Evolutionary conservation across 2,888 invertebrate species (phyloP).

Genomic region (Apamea monoglypha): DNA sequence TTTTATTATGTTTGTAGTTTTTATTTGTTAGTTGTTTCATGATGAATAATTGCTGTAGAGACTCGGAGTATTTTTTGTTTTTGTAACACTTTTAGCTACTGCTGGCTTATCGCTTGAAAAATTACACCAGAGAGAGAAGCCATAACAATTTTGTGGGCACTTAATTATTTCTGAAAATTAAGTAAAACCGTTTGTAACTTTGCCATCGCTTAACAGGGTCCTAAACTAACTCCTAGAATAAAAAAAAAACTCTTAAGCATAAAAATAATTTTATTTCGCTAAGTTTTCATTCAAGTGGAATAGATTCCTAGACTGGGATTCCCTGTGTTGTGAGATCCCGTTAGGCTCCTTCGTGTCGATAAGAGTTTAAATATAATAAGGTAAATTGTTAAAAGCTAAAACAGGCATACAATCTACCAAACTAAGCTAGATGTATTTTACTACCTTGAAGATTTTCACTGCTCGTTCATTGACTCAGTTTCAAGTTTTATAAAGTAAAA

Average conservation of each 20-base stretch:
- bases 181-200: not conserved
- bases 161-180: not conserved
- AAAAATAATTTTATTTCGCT: too few relatives aligned
- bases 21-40: conserved; percentile 34
- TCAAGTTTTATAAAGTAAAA: not conserved
- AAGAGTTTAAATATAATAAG: too few relatives aligned
- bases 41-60: conserved; percentile 24
- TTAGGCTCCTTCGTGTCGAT: too few relatives aligned
- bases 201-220: not conserved
- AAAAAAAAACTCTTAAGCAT: too few relatives aligned
- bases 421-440: not conserved
- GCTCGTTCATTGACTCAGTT: not conserved
- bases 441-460: not conserved
- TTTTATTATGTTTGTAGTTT: conserved; percentile 39
- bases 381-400: too few relatives aligned
- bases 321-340: too few relatives aligned
- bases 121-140: not conserved
- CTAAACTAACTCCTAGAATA: not conserved
- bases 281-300: too few relatives aligned
- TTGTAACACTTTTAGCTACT: not conserved
- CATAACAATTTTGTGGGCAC: not conserved
- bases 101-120: not conserved
- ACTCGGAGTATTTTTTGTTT: not conserved
- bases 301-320: too few relatives aligned
- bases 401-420: not conserved